Percentiles rank a stretch among this genome's conserved stretches.
Conservation (phyloP, 2,113 vertebrate genomes). For the Eupsittula cactorum region DNA sequence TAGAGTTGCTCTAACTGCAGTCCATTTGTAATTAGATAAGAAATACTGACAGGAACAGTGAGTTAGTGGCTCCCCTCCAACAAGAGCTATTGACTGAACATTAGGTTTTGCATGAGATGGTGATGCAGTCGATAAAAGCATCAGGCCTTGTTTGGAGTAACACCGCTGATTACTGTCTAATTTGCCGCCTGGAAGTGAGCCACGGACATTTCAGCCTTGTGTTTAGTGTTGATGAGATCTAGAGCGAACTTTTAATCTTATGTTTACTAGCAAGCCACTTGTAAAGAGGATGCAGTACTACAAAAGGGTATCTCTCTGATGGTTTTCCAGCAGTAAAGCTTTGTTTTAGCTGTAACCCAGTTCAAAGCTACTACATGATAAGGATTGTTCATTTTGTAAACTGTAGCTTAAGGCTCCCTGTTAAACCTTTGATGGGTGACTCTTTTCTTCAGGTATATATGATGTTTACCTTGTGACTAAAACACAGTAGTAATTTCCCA, state of each 20-base stretch:
- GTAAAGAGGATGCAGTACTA: neutral
- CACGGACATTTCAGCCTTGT: slow-evolving; percentile 61
- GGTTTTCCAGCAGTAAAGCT: slow-evolving; percentile 31
- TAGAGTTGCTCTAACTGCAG: slow-evolving; percentile 46
- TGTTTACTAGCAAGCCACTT: slow-evolving; percentile 64
- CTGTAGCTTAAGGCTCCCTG: neutral
- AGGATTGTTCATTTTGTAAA: neutral
- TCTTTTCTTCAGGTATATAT: neutral
- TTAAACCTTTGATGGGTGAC: neutral
- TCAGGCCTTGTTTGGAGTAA: slow-evolving; percentile 73
- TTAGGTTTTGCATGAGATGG: slow-evolving; percentile 73
- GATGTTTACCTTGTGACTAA: neutral
- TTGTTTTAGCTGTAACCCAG: slow-evolving; percentile 24
- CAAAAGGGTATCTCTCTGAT: slow-evolving; percentile 27
- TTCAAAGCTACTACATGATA: slow-evolving; percentile 27
- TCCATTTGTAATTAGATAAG: slow-evolving; percentile 78
- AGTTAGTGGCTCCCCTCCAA: slow-evolving; percentile 75
- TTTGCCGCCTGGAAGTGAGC: slow-evolving; percentile 77
- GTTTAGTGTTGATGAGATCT: slow-evolving; percentile 71
- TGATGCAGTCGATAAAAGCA: slow-evolving; percentile 79
- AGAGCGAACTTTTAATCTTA: slow-evolving; percentile 64
- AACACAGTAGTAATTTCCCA: neutral
- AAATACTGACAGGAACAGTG: slow-evolving; percentile 68
- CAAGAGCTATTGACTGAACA: slow-evolving; percentile 76
- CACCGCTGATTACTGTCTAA: slow-evolving; percentile 69